phyloP scores from a whole-genome alignment of 2,888 invertebrate genomes.

The Agrotis ipsilon region DNA sequence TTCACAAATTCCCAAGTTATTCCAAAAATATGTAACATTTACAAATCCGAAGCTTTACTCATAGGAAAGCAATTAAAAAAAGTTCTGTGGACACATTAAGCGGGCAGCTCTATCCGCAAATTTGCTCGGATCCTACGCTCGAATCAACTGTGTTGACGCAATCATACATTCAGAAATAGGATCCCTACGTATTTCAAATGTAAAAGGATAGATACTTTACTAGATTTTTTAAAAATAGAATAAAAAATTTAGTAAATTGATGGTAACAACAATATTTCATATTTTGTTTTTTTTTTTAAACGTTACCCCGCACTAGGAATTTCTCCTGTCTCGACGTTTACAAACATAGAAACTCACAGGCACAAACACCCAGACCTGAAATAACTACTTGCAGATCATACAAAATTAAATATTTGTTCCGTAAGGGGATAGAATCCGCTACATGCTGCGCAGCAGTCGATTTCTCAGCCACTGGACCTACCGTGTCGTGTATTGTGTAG shows the following conservation, averaged over 20 bases:
- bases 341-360: too few species aligned
- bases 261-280: too few species aligned
- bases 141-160: conserved; percentile 73
- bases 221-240: background rate
- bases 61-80: conserved; percentile 56
- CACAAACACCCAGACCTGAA: too few species aligned
- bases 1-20: background rate
- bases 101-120: conserved; percentile 46
- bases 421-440: too few species aligned
- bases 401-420: too few species aligned
- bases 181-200: conserved; percentile 22
- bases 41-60: background rate
- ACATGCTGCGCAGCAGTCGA: too few species aligned
- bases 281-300: too few species aligned
- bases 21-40: background rate
- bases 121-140: conserved; percentile 69
- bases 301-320: too few species aligned
- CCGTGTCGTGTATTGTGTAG: too few species aligned
- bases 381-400: too few species aligned
- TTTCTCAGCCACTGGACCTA: too few species aligned
- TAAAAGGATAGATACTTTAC: conserved; percentile 15
- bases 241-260: background rate
- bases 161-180: conserved; percentile 69
- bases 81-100: conserved; percentile 43
- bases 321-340: too few species aligned